These are phyloP conservation scores for Coelinius sp. DNA, from an alignment of 2,888 invertebrate species.

Conservation along the genomic window DNA sequence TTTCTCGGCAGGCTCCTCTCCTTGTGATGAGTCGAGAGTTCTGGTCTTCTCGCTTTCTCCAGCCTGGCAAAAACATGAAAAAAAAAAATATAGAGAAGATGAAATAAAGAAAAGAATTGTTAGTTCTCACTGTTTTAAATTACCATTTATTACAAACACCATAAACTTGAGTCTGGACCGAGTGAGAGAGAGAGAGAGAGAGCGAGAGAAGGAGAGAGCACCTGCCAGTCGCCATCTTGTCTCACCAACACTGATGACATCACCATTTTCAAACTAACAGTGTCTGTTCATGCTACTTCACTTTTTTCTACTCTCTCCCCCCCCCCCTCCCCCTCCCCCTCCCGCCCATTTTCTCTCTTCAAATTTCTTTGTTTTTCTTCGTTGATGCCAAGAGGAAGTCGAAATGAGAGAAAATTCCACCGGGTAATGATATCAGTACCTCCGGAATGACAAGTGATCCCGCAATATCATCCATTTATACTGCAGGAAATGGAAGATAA, in stretches of 20 bases:
- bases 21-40: constrained; percentile 11
- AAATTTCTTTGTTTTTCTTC: constrained; percentile 43
- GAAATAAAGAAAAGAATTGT: constrained; percentile 71
- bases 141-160: constrained; percentile 71
- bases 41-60: not conserved
- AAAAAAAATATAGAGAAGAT: constrained; percentile 44
- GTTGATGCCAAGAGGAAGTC: constrained; percentile 31
- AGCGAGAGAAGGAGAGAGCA: no score
- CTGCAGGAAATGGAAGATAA: constrained; percentile 69
- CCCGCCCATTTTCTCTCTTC: constrained; percentile 42
- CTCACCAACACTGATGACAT: constrained; percentile 46
- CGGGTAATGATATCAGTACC: constrained; percentile 70
- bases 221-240: constrained; percentile 68
- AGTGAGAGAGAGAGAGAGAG: no score
- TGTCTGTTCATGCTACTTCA: constrained; percentile 27
- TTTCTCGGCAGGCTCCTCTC: not conserved
- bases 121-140: constrained; percentile 72
- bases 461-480: constrained; percentile 47
- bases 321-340: not conserved
- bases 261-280: not conserved
- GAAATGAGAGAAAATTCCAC: constrained; percentile 41
- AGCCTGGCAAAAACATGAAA: not conserved
- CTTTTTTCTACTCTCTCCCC: constrained; percentile 31
- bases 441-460: constrained; percentile 68
- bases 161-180: constrained; percentile 63